Evolutionary conservation across 2,797 vertebrate genomes (phyloP).

Genomic region (Rhinichthys osculus): DNA sequence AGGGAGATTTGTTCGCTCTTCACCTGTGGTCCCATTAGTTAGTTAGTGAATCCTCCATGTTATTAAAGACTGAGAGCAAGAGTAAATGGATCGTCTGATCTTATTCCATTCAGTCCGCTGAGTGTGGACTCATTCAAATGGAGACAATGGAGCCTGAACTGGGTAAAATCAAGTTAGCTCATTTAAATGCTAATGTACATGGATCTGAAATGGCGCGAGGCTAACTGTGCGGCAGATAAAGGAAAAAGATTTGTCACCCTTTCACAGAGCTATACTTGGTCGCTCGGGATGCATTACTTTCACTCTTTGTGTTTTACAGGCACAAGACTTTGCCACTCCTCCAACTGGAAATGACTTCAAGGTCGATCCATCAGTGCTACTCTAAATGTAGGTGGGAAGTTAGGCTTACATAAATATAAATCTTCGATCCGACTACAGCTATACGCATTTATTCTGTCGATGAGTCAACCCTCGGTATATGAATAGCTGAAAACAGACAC

Average conservation of each 20-base stretch:
- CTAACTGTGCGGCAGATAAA: slow-evolving; percentile 51
- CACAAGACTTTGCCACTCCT: neutral
- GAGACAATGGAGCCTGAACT: slow-evolving; percentile 59
- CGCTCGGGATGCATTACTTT: neutral
- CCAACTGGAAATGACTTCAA: neutral
- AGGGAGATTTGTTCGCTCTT: slow-evolving; percentile 33
- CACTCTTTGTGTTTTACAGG: neutral
- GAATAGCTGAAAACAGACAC: slow-evolving; percentile 52
- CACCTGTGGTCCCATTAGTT: slow-evolving; percentile 44
- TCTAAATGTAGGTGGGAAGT: slow-evolving; percentile 13
- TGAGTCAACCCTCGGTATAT: slow-evolving; percentile 28
- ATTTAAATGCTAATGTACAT: slow-evolving; percentile 73
- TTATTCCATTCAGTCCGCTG: slow-evolving; percentile 47
- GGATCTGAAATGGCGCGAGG: slow-evolving; percentile 57
- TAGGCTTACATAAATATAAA: slow-evolving; percentile 40
- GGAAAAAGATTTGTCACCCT: slow-evolving; percentile 30
- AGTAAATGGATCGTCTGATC: slow-evolving; percentile 45
- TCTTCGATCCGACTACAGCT: slow-evolving; percentile 20
- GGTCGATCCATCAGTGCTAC: neutral
- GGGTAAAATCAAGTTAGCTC: slow-evolving; percentile 73
- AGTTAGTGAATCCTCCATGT: slow-evolving; percentile 41
- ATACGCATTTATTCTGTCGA: slow-evolving; percentile 6
- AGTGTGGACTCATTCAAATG: slow-evolving; percentile 59
- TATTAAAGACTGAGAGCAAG: slow-evolving; percentile 41
- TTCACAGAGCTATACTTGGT: slow-evolving; percentile 20